A percentile compares a stretch with the other conserved stretches of the same genome.
Conservation (phyloP, 2,888 invertebrate species). For the Chrysolina oricalcia region DNA sequence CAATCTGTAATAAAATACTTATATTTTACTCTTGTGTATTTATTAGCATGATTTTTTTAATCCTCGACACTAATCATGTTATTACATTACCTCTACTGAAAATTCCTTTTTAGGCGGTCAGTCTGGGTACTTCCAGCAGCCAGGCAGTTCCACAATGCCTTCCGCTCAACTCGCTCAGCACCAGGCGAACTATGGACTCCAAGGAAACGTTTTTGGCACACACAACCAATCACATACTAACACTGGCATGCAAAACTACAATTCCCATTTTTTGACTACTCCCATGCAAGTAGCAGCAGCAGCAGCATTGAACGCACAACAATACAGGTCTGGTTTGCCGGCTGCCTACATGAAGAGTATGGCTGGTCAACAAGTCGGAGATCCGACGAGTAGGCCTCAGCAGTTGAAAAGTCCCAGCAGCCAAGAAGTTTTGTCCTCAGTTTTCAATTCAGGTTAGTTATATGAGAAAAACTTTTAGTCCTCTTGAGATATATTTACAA, state of each 20-base stretch:
- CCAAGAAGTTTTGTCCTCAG: conserved; percentile 74
- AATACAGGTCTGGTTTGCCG: conserved; percentile 75
- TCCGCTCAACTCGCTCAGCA: conserved; percentile 71
- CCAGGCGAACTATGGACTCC: conserved; percentile 72
- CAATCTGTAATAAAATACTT: conserved; percentile 54
- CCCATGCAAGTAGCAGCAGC: conserved; percentile 79
- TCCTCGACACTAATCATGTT: background rate
- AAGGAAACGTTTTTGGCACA: conserved; percentile 72
- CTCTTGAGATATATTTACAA: too few species aligned
- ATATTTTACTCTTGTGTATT: conserved; percentile 57
- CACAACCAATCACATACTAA: conserved; percentile 71
- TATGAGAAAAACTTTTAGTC: too few species aligned
- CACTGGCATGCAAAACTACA: conserved; percentile 72
- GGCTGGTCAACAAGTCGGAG: conserved; percentile 63
- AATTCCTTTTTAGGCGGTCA: conserved; percentile 69
- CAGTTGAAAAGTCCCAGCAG: conserved; percentile 76
- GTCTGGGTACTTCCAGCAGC: conserved; percentile 73
- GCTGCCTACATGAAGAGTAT: conserved; percentile 70
- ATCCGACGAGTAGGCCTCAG: conserved; percentile 69
- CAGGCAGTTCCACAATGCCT: conserved; percentile 70
- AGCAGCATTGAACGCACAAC: conserved; percentile 77
- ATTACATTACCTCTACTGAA: background rate
- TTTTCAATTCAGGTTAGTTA: conserved; percentile 74
- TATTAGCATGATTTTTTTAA: conserved; percentile 52
- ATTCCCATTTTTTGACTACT: conserved; percentile 76